Evolutionary conservation across 2,888 invertebrate species (phyloP).

Genomic region (Drosophila meridiana): DNA sequence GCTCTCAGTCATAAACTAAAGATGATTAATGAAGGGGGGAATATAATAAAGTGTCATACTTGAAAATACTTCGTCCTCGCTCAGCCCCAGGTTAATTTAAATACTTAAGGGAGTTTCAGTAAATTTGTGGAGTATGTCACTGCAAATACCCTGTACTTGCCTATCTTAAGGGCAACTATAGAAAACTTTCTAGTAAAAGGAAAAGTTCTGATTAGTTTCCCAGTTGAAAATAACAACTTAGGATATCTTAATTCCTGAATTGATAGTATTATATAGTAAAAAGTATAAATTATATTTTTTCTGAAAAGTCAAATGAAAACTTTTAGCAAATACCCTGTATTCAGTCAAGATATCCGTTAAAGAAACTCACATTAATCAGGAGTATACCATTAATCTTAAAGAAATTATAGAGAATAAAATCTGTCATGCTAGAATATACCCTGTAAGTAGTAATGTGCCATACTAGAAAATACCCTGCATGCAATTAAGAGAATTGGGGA

Average conservation of each 20-base stretch:
- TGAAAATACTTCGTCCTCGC: neutral
- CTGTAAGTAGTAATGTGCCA: neutral
- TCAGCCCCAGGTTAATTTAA: neutral
- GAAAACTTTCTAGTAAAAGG: too few species aligned
- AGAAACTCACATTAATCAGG: neutral
- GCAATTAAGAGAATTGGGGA: neutral
- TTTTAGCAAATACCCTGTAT: neutral
- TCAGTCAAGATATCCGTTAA: neutral
- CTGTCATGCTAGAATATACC: neutral
- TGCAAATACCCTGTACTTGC: neutral
- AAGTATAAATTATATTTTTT: too few species aligned
- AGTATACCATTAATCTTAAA: neutral
- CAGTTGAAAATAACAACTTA: neutral
- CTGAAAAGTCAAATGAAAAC: neutral
- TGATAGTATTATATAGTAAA: too few species aligned
- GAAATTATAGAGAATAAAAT: neutral
- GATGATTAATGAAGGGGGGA: neutral
- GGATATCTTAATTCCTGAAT: neutral
- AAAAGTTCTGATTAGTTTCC: too few species aligned
- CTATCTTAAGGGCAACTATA: too few species aligned
- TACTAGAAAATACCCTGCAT: neutral
- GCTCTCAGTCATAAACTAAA: neutral
- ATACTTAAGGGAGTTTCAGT: neutral
- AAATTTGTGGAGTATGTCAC: neutral
- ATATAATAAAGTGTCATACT: neutral